Conservation (phyloP, 2,888 invertebrate genomes). For the Exephanes ischioxanthus region DNA sequence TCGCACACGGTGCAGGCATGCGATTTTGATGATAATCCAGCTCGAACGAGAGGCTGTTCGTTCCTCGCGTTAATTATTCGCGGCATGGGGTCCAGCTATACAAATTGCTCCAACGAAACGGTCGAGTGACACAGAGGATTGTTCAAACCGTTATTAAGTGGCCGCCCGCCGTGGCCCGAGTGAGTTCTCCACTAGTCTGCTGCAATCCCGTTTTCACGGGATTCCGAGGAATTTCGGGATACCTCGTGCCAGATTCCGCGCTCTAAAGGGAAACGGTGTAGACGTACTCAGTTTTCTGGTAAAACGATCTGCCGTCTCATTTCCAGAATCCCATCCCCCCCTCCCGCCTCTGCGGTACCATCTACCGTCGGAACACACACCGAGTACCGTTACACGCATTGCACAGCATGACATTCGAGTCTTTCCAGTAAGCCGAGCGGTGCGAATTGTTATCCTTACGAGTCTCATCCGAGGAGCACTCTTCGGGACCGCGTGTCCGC, state of each 20-base stretch:
- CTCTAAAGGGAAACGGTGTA: not conserved
- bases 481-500: not conserved
- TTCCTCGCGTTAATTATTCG: not conserved
- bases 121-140: not conserved
- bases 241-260: not conserved
- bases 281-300: not conserved
- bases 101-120: not conserved
- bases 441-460: slow-evolving; percentile 37
- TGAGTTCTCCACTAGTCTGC: not conserved
- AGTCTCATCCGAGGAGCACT: slow-evolving; percentile 20
- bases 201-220: not conserved
- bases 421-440: not conserved
- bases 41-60: not conserved
- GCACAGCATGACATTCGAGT: not conserved
- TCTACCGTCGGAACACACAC: not conserved
- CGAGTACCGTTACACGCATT: not conserved
- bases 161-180: not conserved
- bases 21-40: too few species aligned
- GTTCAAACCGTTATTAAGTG: not conserved
- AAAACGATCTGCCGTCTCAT: slow-evolving; percentile 17
- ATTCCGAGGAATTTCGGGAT: not conserved
- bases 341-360: not conserved
- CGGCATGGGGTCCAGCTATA: not conserved
- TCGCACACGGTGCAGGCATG: too few species aligned
- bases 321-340: not conserved